Evolutionary conservation across 2,888 invertebrate genomes (phyloP).

Genomic region (Tineola bisselliella): DNA sequence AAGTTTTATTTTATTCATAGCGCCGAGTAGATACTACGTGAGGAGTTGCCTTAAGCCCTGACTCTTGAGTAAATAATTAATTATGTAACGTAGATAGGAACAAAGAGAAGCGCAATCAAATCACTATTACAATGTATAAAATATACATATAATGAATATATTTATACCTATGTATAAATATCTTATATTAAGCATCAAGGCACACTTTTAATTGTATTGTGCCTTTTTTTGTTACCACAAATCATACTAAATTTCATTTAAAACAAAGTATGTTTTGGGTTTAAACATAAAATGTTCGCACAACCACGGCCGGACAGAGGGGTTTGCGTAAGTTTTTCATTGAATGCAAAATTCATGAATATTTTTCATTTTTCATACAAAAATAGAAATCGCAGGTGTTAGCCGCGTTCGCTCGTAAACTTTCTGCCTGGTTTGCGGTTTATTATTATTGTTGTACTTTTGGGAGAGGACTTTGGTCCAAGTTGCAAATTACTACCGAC

Average conservation of each 20-base stretch:
- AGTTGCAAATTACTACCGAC: background rate
- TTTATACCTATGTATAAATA: background rate
- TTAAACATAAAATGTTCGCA: no score
- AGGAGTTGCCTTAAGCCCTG: conserved; percentile 23
- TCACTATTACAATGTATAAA: background rate
- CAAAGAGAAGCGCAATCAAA: conserved; percentile 2
- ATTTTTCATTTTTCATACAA: conserved; percentile 2
- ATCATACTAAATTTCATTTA: no score
- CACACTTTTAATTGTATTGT: no score
- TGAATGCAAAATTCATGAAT: conserved; percentile 2
- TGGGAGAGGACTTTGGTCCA: background rate
- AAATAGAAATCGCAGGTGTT: background rate
- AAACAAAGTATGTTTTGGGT: background rate
- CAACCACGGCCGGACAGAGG: background rate
- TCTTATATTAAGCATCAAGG: no score
- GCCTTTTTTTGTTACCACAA: no score
- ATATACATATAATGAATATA: no score
- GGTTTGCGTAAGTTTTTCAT: background rate
- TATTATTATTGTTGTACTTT: conserved; percentile 5
- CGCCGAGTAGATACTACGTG: conserved; percentile 23
- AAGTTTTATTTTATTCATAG: conserved; percentile 38
- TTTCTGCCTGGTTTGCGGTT: conserved; percentile 1
- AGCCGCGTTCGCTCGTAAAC: conserved; percentile 3
- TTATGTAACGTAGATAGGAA: conserved; percentile 14
- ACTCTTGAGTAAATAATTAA: conserved; percentile 23